These are phyloP conservation scores for Bombyx huttoni DNA, from an alignment of 2,888 invertebrate species.

Conservation along the genomic window DNA sequence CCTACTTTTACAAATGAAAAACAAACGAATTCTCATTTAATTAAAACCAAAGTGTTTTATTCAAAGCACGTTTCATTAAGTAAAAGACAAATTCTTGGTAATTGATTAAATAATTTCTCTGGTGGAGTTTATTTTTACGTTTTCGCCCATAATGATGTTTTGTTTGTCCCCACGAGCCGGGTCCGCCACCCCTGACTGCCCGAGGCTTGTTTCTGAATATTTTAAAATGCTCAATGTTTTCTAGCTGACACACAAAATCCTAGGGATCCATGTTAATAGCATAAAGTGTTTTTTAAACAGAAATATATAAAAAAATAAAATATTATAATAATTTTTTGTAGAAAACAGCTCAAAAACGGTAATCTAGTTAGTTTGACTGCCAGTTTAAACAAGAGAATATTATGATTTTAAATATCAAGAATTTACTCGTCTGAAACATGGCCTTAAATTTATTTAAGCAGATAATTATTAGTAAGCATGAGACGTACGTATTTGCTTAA, in stretches of 20 bases:
- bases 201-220: constrained; percentile 24
- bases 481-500: too few species aligned
- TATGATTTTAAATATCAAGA: too few species aligned
- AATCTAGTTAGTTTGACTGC: too few species aligned
- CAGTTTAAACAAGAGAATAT: too few species aligned
- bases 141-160: constrained; percentile 27
- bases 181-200: background rate
- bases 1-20: constrained; percentile 4
- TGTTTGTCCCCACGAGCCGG: constrained; percentile 18
- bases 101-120: constrained; percentile 40
- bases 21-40: constrained; percentile 22
- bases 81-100: constrained; percentile 38
- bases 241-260: constrained; percentile 24
- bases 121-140: constrained; percentile 23
- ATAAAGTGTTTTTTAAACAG: too few species aligned
- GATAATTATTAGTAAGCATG: too few species aligned
- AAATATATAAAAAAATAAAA: too few species aligned
- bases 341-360: too few species aligned
- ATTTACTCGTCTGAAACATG: too few species aligned
- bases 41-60: constrained; percentile 32
- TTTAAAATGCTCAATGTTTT: constrained; percentile 27
- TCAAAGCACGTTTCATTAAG: constrained; percentile 36
- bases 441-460: too few species aligned
- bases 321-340: too few species aligned
- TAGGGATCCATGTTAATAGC: constrained; percentile 1